Base-by-base conservation (phyloP, 2,113 vertebrate species). In the Elachura formosa region DNA sequence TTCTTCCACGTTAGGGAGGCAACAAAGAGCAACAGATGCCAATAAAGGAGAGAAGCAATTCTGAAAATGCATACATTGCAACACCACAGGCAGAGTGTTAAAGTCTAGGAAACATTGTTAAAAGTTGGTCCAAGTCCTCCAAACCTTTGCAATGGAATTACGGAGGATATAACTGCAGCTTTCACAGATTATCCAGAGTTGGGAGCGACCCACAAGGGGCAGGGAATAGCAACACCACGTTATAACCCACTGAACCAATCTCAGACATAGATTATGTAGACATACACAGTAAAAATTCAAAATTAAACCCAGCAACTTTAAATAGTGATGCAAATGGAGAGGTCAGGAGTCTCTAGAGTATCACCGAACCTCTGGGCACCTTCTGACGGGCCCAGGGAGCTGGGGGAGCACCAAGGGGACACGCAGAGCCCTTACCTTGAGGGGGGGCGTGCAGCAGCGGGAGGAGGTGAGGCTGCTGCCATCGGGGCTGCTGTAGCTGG, bases 401-500 rank as follows among this genome's bases (percentile, higher is more conserved):
- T 1, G 18, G 17, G 38, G 33, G n/a, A 61, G 62, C 63, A 28
- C 8, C 2, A 6, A 5, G 51, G 49, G 24, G 9, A 2, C 23
- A 0, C 6, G 0, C 17, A 5, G 71, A 67, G 61, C 41, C 49
- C 76, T 88, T 98, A 99, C 99, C 99, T 99, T 98, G 82, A 98
- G 71, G 17, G 97, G 97, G 5, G 98, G 97, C 8, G 98, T 98
- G 93, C 98, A 98, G 85, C 98, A 98, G n/a, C 98, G 98, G 6
- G 99, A 99, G 62, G 98, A 97, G 5, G 90, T 96, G 92, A 86
- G 95, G 34, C 97, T 78, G 67, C 97, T 95, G 18, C 34, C 77
- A 12, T 99, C 98, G 4, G 98, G 97, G 94, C 97, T 98, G 82
- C 96, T 97, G 45, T 98, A 98, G 61, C 89, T 98, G 55, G 98